Base-by-base conservation (phyloP, 2,888 invertebrate species). In the Enoplolaimus lenunculus region DNA sequence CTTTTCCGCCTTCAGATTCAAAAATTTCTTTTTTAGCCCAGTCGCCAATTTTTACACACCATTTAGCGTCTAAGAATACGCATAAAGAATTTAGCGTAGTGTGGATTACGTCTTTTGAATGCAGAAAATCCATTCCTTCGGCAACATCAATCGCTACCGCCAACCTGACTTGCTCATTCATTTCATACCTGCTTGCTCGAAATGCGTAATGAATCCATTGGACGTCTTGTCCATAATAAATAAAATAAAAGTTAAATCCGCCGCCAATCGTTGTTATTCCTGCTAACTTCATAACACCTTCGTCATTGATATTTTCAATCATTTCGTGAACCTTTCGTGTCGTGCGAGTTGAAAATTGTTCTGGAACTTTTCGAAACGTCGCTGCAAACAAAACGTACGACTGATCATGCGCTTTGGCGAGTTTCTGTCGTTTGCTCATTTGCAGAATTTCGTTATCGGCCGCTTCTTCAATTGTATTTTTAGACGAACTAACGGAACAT, bases 11-110 rank as follows among this genome's bases (percentile, higher is more conserved):
- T 30, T 62, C 64, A 13, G 33, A 30, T 62, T 62, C 64, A n/a
- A 13, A 30, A 28, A 62, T 62, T 30, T 31, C 64, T 30, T 62
- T 62, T 31, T 62, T 28, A 7, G n/a, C 64, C 64, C 64, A 62
- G 64, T 62, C 64, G 33, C 30, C 33, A 13, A 62, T 28, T 62
- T 62, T 62, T 16, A 62, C 30, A 30, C 30, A 30, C 64, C 64
- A 62, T 31, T 62, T 62, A 7, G 64, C 7, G 28, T 62, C 64
- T 7, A 62, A 7, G 28, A 30, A 62, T 28, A 28, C 29, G 64
- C 16, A 16, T 7, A 62, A 13, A 7, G 64, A 62, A 31, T 7
- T 62, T 13, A 62, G 33, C 28, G 30, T 28, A 62, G 30, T 31
- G 28, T 62, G 64, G 16, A 62, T 28, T 7, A 62, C 28, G 30